Conservation (phyloP, 2,797 vertebrate species). For the Astyanax mexicanus region DNA sequence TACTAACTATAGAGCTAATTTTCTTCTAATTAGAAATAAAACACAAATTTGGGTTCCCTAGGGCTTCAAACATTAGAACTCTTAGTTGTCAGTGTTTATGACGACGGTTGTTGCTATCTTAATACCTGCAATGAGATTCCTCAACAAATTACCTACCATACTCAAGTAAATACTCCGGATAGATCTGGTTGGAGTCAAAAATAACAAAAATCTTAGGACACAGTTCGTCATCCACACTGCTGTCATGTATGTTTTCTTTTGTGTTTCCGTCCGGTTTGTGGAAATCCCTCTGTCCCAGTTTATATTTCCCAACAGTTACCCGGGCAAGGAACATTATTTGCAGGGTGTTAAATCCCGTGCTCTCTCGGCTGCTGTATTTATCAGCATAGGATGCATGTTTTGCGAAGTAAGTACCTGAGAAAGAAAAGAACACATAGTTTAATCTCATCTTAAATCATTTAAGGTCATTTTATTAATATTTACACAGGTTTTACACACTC, state of each 20-base stretch:
- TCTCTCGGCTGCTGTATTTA: slow-evolving; percentile 72
- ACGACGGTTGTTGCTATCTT: too few relatives aligned
- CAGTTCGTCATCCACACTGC: slow-evolving; percentile 82
- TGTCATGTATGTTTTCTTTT: slow-evolving; percentile 80
- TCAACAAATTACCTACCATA: slow-evolving; percentile 58
- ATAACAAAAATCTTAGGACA: slow-evolving; percentile 84
- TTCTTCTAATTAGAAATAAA: too few relatives aligned
- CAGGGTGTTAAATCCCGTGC: slow-evolving; percentile 58
- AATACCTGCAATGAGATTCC: too few relatives aligned
- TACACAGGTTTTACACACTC: slow-evolving; percentile 5
- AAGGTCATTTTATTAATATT: not conserved
- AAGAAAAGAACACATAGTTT: not conserved
- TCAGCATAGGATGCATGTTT: slow-evolving; percentile 78
- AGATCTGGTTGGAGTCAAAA: slow-evolving; percentile 90
- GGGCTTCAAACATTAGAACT: too few relatives aligned
- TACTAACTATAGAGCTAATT: too few relatives aligned
- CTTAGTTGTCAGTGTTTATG: too few relatives aligned
- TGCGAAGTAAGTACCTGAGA: slow-evolving; percentile 88
- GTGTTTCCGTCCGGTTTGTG: slow-evolving; percentile 80
- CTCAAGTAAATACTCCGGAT: slow-evolving; percentile 89
- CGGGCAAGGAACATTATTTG: slow-evolving; percentile 86
- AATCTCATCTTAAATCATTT: not conserved
- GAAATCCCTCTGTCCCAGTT: slow-evolving; percentile 67
- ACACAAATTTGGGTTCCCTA: too few relatives aligned
- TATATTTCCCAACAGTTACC: slow-evolving; percentile 83